Conservation (phyloP, 2,797 vertebrate genomes). For the Lophius americanus region DNA sequence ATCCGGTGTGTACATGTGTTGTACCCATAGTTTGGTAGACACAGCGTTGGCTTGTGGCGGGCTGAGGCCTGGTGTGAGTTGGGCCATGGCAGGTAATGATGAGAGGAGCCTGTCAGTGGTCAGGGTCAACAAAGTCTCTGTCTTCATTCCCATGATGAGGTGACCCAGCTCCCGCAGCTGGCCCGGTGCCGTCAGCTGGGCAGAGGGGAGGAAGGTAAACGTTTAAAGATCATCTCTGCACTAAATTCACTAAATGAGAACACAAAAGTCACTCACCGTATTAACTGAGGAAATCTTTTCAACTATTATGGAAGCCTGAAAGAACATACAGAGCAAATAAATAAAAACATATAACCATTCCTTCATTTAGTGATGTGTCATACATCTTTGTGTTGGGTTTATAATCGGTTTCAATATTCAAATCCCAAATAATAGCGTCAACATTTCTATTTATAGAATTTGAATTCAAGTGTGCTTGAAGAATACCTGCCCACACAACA, state of each 20-base stretch:
- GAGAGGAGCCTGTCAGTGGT: slow-evolving; percentile 71
- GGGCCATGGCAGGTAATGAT: slow-evolving; percentile 67
- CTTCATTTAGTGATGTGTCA: no score
- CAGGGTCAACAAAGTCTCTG: slow-evolving; percentile 71
- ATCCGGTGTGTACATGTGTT: neutral
- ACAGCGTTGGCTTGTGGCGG: slow-evolving; percentile 72
- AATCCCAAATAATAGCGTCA: neutral
- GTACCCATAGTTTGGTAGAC: slow-evolving; percentile 83
- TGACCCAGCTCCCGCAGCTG: slow-evolving; percentile 74
- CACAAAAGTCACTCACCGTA: slow-evolving; percentile 66
- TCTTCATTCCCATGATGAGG: slow-evolving; percentile 75
- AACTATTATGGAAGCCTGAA: slow-evolving; percentile 77
- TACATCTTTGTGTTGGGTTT: neutral
- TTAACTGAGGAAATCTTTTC: slow-evolving; percentile 71
- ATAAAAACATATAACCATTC: no score
- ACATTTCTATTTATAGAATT: neutral
- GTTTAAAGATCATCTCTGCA: neutral
- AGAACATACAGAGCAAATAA: slow-evolving; percentile 15
- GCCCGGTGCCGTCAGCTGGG: slow-evolving; percentile 61
- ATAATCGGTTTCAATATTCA: neutral
- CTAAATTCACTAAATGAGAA: neutral
- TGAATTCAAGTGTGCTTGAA: neutral
- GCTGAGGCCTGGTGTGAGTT: slow-evolving; percentile 52
- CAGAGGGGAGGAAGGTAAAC: slow-evolving; percentile 10
- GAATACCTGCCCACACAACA: neutral